Evolutionary conservation across 2,888 invertebrate species (phyloP).

Genomic region (Rotaria magnacalcarata): DNA sequence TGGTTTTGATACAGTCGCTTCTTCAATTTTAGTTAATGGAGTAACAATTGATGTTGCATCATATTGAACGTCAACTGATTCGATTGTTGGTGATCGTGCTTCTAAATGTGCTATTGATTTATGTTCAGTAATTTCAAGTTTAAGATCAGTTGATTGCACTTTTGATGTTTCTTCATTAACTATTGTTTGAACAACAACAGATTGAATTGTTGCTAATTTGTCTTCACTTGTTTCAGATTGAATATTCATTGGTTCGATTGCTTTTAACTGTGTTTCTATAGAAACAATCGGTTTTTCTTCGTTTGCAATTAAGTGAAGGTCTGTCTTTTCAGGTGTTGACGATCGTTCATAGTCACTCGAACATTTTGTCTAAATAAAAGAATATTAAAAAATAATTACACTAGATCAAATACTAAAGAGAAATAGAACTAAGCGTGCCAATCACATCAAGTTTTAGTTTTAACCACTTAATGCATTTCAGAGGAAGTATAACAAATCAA

Average conservation of each 20-base stretch:
- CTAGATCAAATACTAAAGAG: no score
- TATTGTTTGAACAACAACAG: not conserved
- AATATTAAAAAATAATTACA: not conserved
- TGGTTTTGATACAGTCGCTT: not conserved
- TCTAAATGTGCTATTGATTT: not conserved
- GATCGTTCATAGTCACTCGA: not conserved
- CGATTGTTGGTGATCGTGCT: not conserved
- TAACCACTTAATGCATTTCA: not conserved
- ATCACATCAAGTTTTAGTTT: not conserved
- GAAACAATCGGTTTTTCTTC: not conserved
- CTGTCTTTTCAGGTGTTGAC: not conserved
- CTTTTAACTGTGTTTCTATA: not conserved
- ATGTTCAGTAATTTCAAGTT: not conserved
- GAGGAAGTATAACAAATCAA: not conserved
- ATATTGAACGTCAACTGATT: not conserved
- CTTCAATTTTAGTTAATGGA: not conserved
- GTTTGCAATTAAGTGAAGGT: not conserved
- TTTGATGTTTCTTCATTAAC: not conserved
- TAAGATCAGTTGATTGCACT: not conserved
- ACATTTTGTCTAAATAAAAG: conserved; percentile 8
- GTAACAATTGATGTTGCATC: no score
- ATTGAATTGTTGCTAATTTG: not conserved
- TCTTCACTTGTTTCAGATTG: not conserved
- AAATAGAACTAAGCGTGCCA: not conserved
- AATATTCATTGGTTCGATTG: not conserved